Conservation (phyloP, 2,113 vertebrate genomes). For the Narcine bancroftii region DNA sequence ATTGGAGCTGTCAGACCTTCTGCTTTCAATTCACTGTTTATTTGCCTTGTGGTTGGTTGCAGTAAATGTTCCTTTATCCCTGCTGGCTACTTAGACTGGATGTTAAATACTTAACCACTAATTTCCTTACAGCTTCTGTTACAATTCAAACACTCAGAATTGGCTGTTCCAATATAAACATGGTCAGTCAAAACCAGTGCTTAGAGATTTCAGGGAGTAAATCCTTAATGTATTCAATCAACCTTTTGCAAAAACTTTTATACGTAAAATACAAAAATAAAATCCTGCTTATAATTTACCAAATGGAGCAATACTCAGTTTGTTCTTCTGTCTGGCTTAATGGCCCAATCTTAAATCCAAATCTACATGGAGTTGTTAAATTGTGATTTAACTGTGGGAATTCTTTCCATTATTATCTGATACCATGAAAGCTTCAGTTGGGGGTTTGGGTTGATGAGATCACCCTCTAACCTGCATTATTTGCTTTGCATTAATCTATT, state of each 20-base stretch:
- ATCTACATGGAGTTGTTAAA: background rate
- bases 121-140: background rate
- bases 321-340: background rate
- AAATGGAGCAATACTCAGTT: background rate
- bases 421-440: background rate
- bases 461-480: background rate
- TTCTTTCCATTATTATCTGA: background rate
- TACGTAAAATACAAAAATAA: background rate
- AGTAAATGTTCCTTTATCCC: constrained; percentile 1
- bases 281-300: background rate
- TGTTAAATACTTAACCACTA: background rate
- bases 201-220: background rate
- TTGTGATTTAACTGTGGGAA: background rate
- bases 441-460: background rate
- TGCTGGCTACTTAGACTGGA: background rate
- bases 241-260: background rate
- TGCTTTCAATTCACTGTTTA: background rate
- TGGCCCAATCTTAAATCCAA: background rate
- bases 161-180: background rate
- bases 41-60: constrained; percentile 11
- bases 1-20: background rate
- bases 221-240: background rate
- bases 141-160: constrained; percentile 14
- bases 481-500: background rate
- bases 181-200: background rate